Conservation (phyloP, 2,888 invertebrate genomes). For the Drosophila sordidula region DNA sequence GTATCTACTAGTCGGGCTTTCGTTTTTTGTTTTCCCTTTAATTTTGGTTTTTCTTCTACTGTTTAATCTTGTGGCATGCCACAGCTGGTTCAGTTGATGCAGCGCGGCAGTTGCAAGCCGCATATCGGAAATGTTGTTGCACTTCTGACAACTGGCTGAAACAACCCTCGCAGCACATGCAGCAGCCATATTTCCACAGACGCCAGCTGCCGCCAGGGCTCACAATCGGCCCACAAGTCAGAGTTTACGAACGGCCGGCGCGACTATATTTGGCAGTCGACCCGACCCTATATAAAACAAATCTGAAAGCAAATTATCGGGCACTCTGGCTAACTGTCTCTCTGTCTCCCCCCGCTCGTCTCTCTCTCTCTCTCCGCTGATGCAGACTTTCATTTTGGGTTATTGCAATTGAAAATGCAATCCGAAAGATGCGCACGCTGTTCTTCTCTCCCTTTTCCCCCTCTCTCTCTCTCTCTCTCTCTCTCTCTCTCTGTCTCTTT, state of each 20-base stretch:
- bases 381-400: slow-evolving; percentile 61
- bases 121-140: background rate
- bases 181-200: slow-evolving; percentile 13
- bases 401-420: slow-evolving; percentile 65
- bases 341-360: background rate
- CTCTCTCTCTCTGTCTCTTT: too few relatives aligned
- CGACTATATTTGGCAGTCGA: slow-evolving; percentile 24
- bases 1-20: background rate
- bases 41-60: background rate
- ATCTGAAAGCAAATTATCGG: slow-evolving; percentile 55
- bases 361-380: slow-evolving; percentile 2
- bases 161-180: slow-evolving; percentile 30
- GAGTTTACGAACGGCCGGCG: slow-evolving; percentile 29
- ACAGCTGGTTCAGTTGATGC: slow-evolving; percentile 2
- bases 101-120: background rate
- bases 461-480: too few relatives aligned
- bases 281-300: slow-evolving; percentile 18
- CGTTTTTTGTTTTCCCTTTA: too few relatives aligned
- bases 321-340: slow-evolving; percentile 23
- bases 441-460: background rate
- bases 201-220: slow-evolving; percentile 48
- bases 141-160: slow-evolving; percentile 14
- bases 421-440: slow-evolving; percentile 36
- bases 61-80: slow-evolving; percentile 4
- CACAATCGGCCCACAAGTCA: slow-evolving; percentile 27